Evolutionary conservation across 2,113 vertebrate genomes (phyloP).

Genomic region (Promerops cafer): DNA sequence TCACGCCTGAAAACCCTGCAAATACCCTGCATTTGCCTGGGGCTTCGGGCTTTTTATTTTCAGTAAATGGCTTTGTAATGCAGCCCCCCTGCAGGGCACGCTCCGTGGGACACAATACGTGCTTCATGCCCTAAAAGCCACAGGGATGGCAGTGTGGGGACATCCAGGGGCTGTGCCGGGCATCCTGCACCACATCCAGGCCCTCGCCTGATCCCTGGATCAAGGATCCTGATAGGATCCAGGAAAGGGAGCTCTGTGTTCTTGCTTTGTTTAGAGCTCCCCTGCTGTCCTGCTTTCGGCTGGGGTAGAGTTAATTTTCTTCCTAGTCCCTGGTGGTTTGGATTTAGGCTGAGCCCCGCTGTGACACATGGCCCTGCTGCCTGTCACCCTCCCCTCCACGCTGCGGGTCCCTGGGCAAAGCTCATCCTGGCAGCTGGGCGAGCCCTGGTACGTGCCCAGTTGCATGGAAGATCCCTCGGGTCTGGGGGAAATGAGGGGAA

Average conservation of each 20-base stretch:
- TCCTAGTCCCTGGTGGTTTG: not conserved
- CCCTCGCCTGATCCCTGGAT: rapidly evolving
- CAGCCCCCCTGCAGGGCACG: not conserved
- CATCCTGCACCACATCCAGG: rapidly evolving
- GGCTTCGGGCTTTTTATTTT: not conserved
- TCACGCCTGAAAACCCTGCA: not conserved
- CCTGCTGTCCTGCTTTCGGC: not conserved
- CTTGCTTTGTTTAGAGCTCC: not conserved
- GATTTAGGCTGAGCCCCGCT: not conserved
- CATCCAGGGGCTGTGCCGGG: rapidly evolving
- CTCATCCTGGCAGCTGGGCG: not conserved
- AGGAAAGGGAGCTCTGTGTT: rapidly evolving
- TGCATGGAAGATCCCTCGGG: rapidly evolving
- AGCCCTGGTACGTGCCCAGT: rapidly evolving
- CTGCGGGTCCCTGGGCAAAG: not conserved
- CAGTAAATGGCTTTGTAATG: not conserved
- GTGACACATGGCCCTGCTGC: not conserved
- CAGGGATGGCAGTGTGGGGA: not conserved
- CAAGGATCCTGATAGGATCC: not conserved
- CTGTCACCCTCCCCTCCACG: rapidly evolving
- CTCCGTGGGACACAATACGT: rapidly evolving
- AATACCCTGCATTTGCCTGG: not conserved
- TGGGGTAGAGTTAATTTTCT: not conserved
- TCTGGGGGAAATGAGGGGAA: rapidly evolving
- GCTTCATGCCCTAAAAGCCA: not conserved